Percentiles rank a stretch among this genome's conserved stretches.
phyloP scores from a whole-genome alignment of 1,140 invertebrate genomes.

The Neoseiulus cucumeris region DNA sequence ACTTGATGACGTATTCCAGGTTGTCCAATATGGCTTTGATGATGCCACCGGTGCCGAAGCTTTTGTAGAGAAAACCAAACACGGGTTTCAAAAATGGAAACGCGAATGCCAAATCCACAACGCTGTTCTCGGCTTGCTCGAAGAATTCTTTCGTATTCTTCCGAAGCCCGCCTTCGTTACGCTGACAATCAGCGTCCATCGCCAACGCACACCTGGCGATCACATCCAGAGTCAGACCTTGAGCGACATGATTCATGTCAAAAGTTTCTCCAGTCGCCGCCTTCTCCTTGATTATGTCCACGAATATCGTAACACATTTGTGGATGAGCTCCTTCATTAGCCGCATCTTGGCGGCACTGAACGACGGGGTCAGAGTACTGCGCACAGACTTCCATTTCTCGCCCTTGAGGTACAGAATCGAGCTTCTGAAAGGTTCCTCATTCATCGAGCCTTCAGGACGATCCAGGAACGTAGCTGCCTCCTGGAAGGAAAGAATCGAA shows the following conservation, averaged over 20 bases:
- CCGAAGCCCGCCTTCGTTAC: conserved; percentile 28
- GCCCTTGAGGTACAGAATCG: conserved; percentile 23
- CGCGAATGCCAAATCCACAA: conserved; percentile 23
- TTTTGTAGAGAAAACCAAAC: conserved; percentile 22
- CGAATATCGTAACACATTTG: conserved; percentile 22
- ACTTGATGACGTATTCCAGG: conserved; percentile 22
- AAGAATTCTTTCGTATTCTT: conserved; percentile 27
- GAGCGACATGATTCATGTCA: conserved; percentile 26
- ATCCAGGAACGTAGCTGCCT: conserved; percentile 24
- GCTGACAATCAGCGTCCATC: conserved; percentile 29
- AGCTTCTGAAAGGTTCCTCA: conserved; percentile 23
- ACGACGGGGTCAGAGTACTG: conserved; percentile 32
- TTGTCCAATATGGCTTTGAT: conserved; percentile 24
- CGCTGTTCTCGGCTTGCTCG: conserved; percentile 22
- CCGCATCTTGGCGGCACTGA: conserved; percentile 33
- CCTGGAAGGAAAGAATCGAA: conserved; percentile 17
- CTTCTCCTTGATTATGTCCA: conserved; percentile 20
- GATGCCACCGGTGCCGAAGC: conserved; percentile 24
- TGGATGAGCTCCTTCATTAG: conserved; percentile 26
- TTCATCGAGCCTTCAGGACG: conserved; percentile 23
- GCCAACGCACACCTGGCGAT: conserved; percentile 33
- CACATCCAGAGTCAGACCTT: conserved; percentile 32
- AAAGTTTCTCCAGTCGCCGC: conserved; percentile 19
- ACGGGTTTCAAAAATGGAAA: conserved; percentile 23
- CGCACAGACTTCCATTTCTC: conserved; percentile 33